Base-by-base conservation (phyloP, 2,888 invertebrate genomes). In the Coelinius sp. region DNA sequence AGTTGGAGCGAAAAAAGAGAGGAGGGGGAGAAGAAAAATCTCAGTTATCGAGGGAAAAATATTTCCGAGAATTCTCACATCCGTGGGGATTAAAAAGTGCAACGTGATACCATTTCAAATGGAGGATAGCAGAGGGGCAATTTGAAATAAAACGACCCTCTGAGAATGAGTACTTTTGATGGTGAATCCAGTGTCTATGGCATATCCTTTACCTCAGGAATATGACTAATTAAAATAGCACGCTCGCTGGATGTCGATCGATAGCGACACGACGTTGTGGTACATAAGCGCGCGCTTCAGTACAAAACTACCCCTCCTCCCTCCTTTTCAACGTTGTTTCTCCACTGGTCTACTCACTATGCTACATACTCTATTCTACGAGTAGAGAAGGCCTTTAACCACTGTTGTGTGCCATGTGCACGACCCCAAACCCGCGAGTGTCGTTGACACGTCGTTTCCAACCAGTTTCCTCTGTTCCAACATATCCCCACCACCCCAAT, bases 371-470 rank as follows among this genome's bases (percentile, higher is more conserved):
- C 59, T 69, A 31, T 62, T 56, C 52, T 22, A 52, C 27, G 56
- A 56, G 56, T 44, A 44, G 44, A 17, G 27, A 24, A n/a, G 59
- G 25, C 31, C 59, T 59, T 59, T 59, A 59, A 59, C 59, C 38
- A 71, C 71, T 67, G 67, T 31, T 59, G 71, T 56, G 71, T 71
- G 71, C 71, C 71, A 71, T 71, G 71, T 71, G 71, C 71, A 71
- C 71, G 71, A 71, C 71, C 71, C 71, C 71, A 71, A 71, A 66
- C 67, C 59, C 59, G 31, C 71, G 67, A 71, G 71, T 71, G 71
- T 68, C 71, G 67, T 71, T 71, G 71, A 71, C 71, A 71, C 71
- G 71, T 59, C 59, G 59, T 59, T 59, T 59, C 20, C 56, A 25
- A 56, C 25, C 59, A 31, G 35, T 31, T 49, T 35, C 31, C 59